Evolutionary conservation across 2,888 invertebrate genomes (phyloP).

Genomic region (Endotricha flammealis): DNA sequence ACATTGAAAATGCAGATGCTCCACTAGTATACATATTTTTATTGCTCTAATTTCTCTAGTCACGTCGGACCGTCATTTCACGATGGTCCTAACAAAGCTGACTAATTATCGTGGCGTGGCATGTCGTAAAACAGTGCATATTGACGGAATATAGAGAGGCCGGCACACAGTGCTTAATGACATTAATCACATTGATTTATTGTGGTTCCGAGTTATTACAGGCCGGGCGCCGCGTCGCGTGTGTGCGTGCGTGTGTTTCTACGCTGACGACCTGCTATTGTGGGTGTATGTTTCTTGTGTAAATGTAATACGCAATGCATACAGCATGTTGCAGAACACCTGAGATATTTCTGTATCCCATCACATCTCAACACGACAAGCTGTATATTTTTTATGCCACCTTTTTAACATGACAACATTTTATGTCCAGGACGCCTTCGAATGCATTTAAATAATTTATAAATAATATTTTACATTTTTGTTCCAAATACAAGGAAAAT

Average conservation of each 20-base stretch:
- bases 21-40: conserved; percentile 45
- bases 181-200: conserved; percentile 80
- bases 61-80: conserved; percentile 46
- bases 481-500: too few species aligned
- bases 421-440: too few species aligned
- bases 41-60: conserved; percentile 46
- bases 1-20: conserved; percentile 34
- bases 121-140: conserved; percentile 78
- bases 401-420: too few species aligned
- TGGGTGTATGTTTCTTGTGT: conserved; percentile 62
- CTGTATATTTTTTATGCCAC: not conserved
- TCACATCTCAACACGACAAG: not conserved
- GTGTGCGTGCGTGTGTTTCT: conserved; percentile 58
- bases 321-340: conserved; percentile 56
- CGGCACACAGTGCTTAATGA: conserved; percentile 78
- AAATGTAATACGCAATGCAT: conserved; percentile 55
- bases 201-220: conserved; percentile 79
- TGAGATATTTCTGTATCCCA: conserved; percentile 19
- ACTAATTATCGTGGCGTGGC: conserved; percentile 76
- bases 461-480: too few species aligned
- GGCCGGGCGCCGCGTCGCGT: conserved; percentile 56
- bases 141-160: conserved; percentile 79
- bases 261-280: conserved; percentile 33
- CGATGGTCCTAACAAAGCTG: conserved; percentile 75
- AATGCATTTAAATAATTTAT: too few species aligned